A percentile compares a stretch with the other conserved stretches of the same genome.
These are phyloP conservation scores for Valencia hispanica DNA, from an alignment of 2,797 vertebrate genomes.

Conservation along the genomic window DNA sequence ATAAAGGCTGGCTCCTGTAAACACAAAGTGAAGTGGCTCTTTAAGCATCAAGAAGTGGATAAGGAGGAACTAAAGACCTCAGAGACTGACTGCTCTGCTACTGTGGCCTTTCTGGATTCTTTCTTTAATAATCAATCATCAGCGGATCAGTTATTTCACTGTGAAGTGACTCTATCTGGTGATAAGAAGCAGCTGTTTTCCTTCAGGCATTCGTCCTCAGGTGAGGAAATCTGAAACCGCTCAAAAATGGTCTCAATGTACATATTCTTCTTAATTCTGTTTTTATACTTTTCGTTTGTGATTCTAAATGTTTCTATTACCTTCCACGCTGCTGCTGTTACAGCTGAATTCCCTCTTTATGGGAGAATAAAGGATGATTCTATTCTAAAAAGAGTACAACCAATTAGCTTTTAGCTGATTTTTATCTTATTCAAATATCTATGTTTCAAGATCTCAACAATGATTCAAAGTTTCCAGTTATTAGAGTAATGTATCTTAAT, in stretches of 20 bases:
- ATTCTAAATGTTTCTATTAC: no score
- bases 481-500: neutral
- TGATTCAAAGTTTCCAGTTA: neutral
- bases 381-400: no score
- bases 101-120: neutral
- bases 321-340: no score
- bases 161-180: neutral
- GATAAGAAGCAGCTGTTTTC: neutral
- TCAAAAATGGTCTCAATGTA: no score
- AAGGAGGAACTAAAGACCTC: neutral
- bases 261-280: neutral
- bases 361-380: no score
- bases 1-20: fast-evolving
- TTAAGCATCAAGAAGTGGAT: neutral
- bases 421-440: no score
- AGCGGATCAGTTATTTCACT: neutral
- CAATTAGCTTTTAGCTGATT: no score
- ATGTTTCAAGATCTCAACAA: no score
- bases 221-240: neutral
- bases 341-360: no score
- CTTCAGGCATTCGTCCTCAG: neutral
- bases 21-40: neutral
- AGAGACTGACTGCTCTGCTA: neutral
- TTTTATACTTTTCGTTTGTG: neutral
- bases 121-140: neutral